Evolutionary conservation across 2,113 vertebrate species (phyloP).

Genomic region (Colinus virginianus): DNA sequence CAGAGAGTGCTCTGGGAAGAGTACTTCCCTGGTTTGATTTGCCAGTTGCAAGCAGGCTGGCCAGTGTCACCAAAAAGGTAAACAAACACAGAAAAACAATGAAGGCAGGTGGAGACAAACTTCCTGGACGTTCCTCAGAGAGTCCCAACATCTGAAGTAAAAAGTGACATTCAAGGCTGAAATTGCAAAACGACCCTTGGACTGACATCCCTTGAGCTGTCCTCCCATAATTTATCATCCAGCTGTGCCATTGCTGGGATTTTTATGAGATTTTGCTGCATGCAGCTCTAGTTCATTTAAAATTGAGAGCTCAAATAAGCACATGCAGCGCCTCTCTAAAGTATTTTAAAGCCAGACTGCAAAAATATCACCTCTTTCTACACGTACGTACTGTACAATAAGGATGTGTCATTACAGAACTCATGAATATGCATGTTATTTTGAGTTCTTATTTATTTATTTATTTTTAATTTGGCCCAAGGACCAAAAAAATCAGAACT

Average conservation of each 20-base stretch:
- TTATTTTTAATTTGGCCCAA: not conserved
- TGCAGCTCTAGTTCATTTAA: not conserved
- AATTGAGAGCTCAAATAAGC: not conserved
- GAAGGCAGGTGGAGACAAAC: not conserved
- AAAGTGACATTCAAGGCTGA: not conserved
- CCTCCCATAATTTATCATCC: not conserved
- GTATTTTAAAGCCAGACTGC: not conserved
- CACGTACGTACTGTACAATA: accelerated
- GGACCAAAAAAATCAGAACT: not conserved
- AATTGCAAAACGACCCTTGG: not conserved
- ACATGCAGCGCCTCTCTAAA: not conserved
- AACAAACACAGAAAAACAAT: not conserved
- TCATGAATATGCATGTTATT: not conserved
- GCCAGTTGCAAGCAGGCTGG: not conserved
- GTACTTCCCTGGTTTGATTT: not conserved
- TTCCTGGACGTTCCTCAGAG: accelerated
- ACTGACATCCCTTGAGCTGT: not conserved
- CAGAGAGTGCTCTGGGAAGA: accelerated
- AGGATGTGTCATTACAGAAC: not conserved
- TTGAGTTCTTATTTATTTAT: not conserved
- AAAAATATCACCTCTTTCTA: not conserved
- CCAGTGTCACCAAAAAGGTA: not conserved
- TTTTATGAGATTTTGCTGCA: not conserved
- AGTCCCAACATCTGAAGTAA: not conserved
- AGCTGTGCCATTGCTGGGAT: not conserved